These are phyloP conservation scores for Amphilophus citrinellus DNA, from an alignment of 2,113 vertebrate species.

Conservation along the genomic window DNA sequence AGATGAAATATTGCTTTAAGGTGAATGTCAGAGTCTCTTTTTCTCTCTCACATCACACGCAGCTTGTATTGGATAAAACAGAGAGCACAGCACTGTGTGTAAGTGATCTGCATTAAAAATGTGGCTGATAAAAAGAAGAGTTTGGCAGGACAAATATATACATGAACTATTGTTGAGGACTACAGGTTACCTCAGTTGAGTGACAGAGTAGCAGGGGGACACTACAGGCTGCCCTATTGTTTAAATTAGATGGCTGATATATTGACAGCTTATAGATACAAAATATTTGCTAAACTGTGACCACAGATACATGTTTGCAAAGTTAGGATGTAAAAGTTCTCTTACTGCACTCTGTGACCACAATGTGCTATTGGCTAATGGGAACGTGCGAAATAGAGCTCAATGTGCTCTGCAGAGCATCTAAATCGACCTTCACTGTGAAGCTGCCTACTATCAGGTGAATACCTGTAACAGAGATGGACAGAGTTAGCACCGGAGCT, in stretches of 20 bases:
- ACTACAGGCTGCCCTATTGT: not conserved
- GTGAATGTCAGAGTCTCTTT: not conserved
- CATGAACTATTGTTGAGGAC: not conserved
- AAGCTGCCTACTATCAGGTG: slow-evolving; percentile 4
- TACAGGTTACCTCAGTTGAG: not conserved
- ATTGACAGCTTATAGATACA: not conserved
- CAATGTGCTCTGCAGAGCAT: slow-evolving; percentile 8
- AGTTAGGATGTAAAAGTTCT: slow-evolving; percentile 7
- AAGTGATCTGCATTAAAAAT: not conserved
- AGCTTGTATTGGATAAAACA: not conserved
- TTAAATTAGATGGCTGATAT: not conserved
- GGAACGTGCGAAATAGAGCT: slow-evolving; percentile 5
- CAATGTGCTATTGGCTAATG: not conserved
- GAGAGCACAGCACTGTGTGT: not conserved
- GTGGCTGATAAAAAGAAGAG: not conserved
- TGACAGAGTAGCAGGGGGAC: not conserved
- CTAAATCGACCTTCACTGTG: slow-evolving; percentile 27
- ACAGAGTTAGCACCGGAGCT: not conserved
- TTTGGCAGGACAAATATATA: not conserved
- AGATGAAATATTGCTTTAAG: not conserved
- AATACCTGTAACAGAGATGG: slow-evolving; percentile 1
- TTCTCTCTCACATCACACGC: not conserved
- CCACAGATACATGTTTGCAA: not conserved
- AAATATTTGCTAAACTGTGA: not conserved
- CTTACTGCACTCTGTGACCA: not conserved